A percentile compares a stretch with the other conserved stretches of the same genome.
phyloP scores from a whole-genome alignment of 2,797 vertebrate species.

The Malacoraja senta region DNA sequence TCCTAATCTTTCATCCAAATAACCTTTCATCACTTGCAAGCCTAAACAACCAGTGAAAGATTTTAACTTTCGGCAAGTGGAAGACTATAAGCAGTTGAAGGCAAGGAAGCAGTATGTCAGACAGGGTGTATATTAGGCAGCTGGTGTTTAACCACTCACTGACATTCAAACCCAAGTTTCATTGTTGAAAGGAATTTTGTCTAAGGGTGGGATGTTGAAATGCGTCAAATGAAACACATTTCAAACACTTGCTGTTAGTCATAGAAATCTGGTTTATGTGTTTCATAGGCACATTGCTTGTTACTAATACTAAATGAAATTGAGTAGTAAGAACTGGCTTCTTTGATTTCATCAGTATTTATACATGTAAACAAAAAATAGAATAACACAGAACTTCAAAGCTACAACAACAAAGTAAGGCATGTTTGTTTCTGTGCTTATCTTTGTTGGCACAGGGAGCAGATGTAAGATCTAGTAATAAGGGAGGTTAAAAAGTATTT shows the following conservation, averaged over 20 bases:
- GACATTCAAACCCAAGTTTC: background rate
- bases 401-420: background rate
- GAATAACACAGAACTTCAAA: background rate
- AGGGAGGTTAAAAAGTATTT: background rate
- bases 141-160: background rate
- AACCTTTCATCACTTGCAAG: background rate
- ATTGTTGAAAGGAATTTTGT: background rate
- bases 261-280: background rate
- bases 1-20: slow-evolving; percentile 13
- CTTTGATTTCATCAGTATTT: background rate
- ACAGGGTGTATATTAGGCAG: background rate
- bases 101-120: background rate
- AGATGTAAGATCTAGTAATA: background rate
- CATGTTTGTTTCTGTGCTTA: background rate
- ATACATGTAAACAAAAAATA: background rate
- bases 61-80: background rate
- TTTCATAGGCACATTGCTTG: background rate
- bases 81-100: background rate
- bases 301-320: background rate
- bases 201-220: background rate
- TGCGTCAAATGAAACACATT: background rate
- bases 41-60: background rate
- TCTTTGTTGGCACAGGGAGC: background rate
- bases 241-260: background rate
- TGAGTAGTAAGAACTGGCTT: background rate